A percentile compares a stretch with the other conserved stretches of the same genome.
Evolutionary conservation across 2,113 vertebrate species (phyloP).

Genomic region (Epinephelus moara): DNA sequence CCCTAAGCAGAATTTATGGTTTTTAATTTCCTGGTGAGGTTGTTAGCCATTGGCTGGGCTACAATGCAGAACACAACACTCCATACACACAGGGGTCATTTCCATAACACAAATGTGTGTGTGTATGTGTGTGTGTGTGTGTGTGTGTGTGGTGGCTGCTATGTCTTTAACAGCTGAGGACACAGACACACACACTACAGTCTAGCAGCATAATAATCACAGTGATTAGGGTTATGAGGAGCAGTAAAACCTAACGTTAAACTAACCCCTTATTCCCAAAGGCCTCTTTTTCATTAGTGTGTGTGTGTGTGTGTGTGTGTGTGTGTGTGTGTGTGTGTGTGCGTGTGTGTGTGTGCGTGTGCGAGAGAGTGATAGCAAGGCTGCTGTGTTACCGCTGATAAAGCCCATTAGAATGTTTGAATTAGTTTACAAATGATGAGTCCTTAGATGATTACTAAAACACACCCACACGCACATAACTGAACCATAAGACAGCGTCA

Average conservation of each 20-base stretch:
- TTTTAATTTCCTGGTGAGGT: slow-evolving; percentile 98
- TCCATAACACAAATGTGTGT: slow-evolving; percentile 82
- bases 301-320: slow-evolving; percentile 1
- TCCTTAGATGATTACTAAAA: slow-evolving; percentile 54
- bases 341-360: slow-evolving; percentile 34
- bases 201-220: slow-evolving; percentile 76
- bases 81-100: slow-evolving; percentile 92
- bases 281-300: slow-evolving; percentile 72
- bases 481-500: slow-evolving; percentile 23
- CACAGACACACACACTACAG: slow-evolving; percentile 24
- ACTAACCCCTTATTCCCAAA: slow-evolving; percentile 69
- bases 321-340: slow-evolving; percentile 10
- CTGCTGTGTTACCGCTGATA: slow-evolving; percentile 65
- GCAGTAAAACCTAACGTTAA: slow-evolving; percentile 77
- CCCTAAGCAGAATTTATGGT: slow-evolving; percentile 97
- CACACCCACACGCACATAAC: slow-evolving; percentile 18
- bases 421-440: slow-evolving; percentile 71
- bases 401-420: slow-evolving; percentile 61
- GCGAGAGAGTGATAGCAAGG: slow-evolving; percentile 9
- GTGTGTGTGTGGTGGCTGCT: slow-evolving; percentile 32
- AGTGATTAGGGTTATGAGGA: slow-evolving; percentile 80
- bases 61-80: slow-evolving; percentile 94
- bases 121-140: background rate
- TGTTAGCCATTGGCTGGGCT: slow-evolving; percentile 90
- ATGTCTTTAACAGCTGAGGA: slow-evolving; percentile 85